These are phyloP conservation scores for Drosophila watanabei DNA, from an alignment of 1,140 invertebrate species.

Conservation along the genomic window DNA sequence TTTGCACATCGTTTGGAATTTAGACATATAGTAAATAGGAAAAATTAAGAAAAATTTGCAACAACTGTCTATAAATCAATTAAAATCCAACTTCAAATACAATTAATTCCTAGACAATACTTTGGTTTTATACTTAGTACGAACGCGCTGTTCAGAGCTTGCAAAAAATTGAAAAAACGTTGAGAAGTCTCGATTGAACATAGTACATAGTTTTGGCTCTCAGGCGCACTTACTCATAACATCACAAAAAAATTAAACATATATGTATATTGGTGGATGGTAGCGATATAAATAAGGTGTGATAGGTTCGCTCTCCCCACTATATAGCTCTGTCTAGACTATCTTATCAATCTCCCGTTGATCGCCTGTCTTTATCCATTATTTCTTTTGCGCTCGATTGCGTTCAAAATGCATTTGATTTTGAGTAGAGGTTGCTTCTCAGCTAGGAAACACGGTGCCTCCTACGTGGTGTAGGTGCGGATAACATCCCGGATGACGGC, in stretches of 20 bases:
- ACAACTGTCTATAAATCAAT: slow-evolving; percentile 53
- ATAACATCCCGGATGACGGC: slow-evolving; percentile 97
- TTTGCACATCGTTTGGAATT: slow-evolving; percentile 61
- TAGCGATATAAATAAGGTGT: slow-evolving; percentile 49
- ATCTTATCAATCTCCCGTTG: slow-evolving; percentile 16
- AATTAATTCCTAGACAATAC: slow-evolving; percentile 64
- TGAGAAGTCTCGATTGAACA: slow-evolving; percentile 35
- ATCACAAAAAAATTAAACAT: slow-evolving; percentile 82
- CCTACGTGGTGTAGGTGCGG: slow-evolving; percentile 95
- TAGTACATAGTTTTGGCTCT: slow-evolving; percentile 54
- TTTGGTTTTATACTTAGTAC: slow-evolving; percentile 62
- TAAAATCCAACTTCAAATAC: slow-evolving; percentile 32
- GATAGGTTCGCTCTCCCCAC: slow-evolving; percentile 28
- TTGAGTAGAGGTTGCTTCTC: slow-evolving; percentile 54
- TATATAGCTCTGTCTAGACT: slow-evolving; percentile 21
- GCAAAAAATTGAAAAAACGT: slow-evolving; percentile 59
- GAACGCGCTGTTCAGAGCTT: slow-evolving; percentile 31
- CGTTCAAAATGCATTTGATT: slow-evolving; percentile 59
- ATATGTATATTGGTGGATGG: slow-evolving; percentile 14
- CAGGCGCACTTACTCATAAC: slow-evolving; percentile 72
- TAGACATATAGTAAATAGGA: slow-evolving; percentile 59
- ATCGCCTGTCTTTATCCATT: slow-evolving; percentile 34
- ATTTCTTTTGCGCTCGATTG: slow-evolving; percentile 42
- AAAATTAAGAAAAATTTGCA: slow-evolving; percentile 71
- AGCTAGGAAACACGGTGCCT: slow-evolving; percentile 35